A percentile compares a stretch with the other conserved stretches of the same genome.
Conservation (phyloP, 2,797 vertebrate genomes). For the Tangara arthus region DNA sequence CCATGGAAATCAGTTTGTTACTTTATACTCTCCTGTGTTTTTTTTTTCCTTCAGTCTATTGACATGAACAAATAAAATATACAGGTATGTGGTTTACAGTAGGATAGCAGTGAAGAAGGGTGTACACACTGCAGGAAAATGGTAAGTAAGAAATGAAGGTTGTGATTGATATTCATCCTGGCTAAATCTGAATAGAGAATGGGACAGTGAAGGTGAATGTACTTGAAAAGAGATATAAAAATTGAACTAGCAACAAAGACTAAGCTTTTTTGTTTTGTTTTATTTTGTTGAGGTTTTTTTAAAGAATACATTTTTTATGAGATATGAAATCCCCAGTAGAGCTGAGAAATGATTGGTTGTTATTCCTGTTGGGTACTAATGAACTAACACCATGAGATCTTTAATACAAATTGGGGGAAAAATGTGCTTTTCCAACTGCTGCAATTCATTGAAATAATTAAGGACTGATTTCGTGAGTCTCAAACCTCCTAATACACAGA, state of each 20-base stretch:
- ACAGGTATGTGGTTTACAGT: not conserved
- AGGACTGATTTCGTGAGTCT: not conserved
- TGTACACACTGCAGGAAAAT: not conserved
- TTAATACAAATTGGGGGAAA: not conserved
- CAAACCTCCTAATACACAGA: not conserved
- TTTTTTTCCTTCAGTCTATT: not conserved
- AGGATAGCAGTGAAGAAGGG: not conserved
- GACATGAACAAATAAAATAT: not conserved
- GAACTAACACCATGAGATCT: not conserved
- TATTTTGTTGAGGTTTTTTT: not conserved
- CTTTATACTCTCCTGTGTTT: not conserved
- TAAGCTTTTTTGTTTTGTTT: not conserved
- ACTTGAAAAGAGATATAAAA: constrained; percentile 2
- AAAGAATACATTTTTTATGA: not conserved
- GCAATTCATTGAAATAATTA: not conserved
- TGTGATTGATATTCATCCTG: constrained; percentile 15
- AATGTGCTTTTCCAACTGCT: not conserved
- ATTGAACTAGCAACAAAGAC: not conserved
- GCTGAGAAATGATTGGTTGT: not conserved
- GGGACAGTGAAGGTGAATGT: not conserved
- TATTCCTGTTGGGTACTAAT: not conserved
- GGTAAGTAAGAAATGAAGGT: not conserved
- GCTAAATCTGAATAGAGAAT: not conserved
- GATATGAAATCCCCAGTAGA: not conserved
- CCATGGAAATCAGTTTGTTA: not conserved